Base-by-base conservation (phyloP, 2,888 invertebrate species). In the Nymphalis polychloros region DNA sequence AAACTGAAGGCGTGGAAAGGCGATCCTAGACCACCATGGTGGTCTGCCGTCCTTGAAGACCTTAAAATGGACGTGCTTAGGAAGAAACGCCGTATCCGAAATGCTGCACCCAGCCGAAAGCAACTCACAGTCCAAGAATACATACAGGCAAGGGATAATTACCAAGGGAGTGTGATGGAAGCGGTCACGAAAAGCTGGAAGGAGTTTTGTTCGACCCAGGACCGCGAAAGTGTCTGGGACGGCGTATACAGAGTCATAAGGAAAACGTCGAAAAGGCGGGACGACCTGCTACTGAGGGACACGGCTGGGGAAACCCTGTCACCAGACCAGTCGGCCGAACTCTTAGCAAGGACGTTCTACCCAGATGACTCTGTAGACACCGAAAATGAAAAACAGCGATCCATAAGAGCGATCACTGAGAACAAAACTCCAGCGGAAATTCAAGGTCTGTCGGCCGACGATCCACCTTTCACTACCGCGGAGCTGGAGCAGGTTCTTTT, bases 161-260 rank as follows among this genome's bases (percentile, higher is more conserved):
- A 77, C 47, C 48, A 49, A 0, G 19, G 7, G 0, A 63, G 46
- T 35, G 70, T 67, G 0, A 19, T 31, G 6, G 67, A 70, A 31
- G 74, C 75, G 35, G 71, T 68, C 31, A 77, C 75, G 0, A 13
- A 62, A 4, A 73, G 68, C 35, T 76, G 76, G 76, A 75, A 76
- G 55, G 66, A 72, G 5, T 76, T 75, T 63, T 77, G 77, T 60
- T 10, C 68, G 8, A 73, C n/a, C 8, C 75, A 78, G 49, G 72
- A 74, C 0, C 69, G 55, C 17, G 73, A 76, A 19, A 71, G 73
- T 23, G n/a, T n/a, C n/a, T n/a, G n/a, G n/a, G n/a, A n/a, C n/a
- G n/a, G n/a, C n/a, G n/a, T n/a, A n/a, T n/a, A n/a, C n/a, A n/a
- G n/a, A n/a, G n/a, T n/a, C n/a, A n/a, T n/a, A n/a, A n/a, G n/a